Evolutionary conservation across 2,113 vertebrate genomes (phyloP), one percentile per base, ranked within the genome.

Genomic region (Bambusicola thoracicus): DNA sequence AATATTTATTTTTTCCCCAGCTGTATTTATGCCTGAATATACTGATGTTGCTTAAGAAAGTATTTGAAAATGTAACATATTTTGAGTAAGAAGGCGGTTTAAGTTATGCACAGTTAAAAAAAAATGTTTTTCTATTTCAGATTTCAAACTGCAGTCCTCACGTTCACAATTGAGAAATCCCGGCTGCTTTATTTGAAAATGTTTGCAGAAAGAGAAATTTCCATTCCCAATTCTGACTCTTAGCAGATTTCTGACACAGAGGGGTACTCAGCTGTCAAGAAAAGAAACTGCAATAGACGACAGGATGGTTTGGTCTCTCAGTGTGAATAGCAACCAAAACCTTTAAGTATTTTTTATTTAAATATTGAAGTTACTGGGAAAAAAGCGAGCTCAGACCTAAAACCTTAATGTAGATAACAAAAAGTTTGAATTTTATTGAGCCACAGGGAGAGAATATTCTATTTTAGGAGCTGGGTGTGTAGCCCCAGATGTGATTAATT

Each of bases 1-100:
- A 94, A 81, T 89, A 90, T 85, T 96, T 93, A 22, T 95, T 95
- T 92, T 95, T 91, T 40, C 65, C 27, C 40, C 62, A 92, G 80
- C 66, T 94, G 80, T 85, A 81, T 83, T 92, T 91, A 46, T 81
- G 56, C 0, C 0, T 68, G 80, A 88, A 81, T 82, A 41, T 55
- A 67, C 11, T 83, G 38, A 58, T 58, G 65, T 68, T 95, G 85
- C 79, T 82, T 74, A 85, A 96, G 78, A 36, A 79, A 81, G 34
- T 41, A 91, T 78, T 84, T 46, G 73, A 83, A 89, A 72, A 63
- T 18, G 21, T 55, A 80, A 63, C 43, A 53, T 48, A 46, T 70
- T 61, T 43, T 29, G 58, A 91, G 44, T 30, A 81, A 76, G 38
- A 81, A 55, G 53, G 13, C 70, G 25, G 4, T 38, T 84, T 84